Percentiles rank a stretch among this genome's conserved stretches.
These are phyloP conservation scores for Aporophyla lueneburgensis DNA, from an alignment of 2,888 invertebrate species.

Conservation along the genomic window DNA sequence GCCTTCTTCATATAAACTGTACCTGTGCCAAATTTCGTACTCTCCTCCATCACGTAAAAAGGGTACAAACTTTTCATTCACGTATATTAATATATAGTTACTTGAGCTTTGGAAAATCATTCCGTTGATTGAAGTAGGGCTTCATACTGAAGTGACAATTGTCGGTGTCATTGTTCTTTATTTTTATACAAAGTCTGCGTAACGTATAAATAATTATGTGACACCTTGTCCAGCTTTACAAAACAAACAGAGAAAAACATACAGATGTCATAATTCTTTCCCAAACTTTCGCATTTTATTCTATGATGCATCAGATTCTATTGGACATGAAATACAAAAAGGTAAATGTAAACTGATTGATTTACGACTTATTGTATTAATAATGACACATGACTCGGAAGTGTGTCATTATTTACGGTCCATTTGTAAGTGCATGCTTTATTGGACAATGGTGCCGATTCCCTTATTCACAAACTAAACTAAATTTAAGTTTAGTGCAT, in stretches of 20 bases:
- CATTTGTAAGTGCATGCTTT: conserved; percentile 66
- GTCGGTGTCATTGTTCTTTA: background rate
- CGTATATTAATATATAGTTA: too few relatives aligned
- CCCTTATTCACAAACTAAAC: too few relatives aligned
- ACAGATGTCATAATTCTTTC: conserved; percentile 26
- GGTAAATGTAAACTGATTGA: conserved; percentile 50
- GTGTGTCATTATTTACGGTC: conserved; percentile 60
- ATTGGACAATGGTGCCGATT: conserved; percentile 72
- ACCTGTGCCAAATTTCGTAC: too few relatives aligned
- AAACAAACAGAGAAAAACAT: conserved; percentile 17
- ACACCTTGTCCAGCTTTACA: background rate
- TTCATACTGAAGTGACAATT: background rate
- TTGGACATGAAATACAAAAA: conserved; percentile 52
- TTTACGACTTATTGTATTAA: conserved; percentile 62
- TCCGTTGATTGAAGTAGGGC: background rate
- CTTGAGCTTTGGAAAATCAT: background rate
- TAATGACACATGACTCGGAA: conserved; percentile 63
- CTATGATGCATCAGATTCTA: conserved; percentile 47
- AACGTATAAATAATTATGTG: background rate
- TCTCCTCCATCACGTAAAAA: too few relatives aligned
- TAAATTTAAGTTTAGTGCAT: too few relatives aligned
- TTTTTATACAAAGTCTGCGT: background rate
- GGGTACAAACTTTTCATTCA: too few relatives aligned
- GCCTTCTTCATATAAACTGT: too few relatives aligned
- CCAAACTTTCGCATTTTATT: conserved; percentile 45